Base-by-base conservation (phyloP, 1,140 invertebrate genomes). In the Lycorma delicatula region DNA sequence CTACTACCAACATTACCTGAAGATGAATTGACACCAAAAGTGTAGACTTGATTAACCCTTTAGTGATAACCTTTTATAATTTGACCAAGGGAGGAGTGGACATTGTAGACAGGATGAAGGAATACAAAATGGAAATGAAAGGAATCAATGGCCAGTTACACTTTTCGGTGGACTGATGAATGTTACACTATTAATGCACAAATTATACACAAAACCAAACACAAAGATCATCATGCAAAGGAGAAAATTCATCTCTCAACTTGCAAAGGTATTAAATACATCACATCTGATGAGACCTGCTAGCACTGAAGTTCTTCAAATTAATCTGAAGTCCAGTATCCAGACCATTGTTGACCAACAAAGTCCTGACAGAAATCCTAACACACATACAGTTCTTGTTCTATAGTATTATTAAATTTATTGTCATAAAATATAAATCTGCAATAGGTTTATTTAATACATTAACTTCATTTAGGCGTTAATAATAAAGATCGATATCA, bases 61-160 rank as follows among this genome's bases (percentile, higher is more conserved):
- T 62, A 20, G 51, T 67, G 20, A 64, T 66, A 29, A 61, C 59
- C n/a, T 62, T 62, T 49, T 62, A 65, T 53, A 67, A 64, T 49
- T 58, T 28, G 16, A 66, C 63, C 26, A 65, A 66, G 60, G 57
- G 57, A 31, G 54, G 61, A 28, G 55, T 59, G 27, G 50, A 63
- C 56, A 38, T 58, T 25, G 62, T 60, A 13, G 56, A 64, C 51
- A 53, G 70, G 52, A 54, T 69, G 54, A 63, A 59, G 52, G 56
- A 59, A 3, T 44, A 51, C n/a, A n/a, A 20, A 49, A 56, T 26
- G 28, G 46, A 28, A 38, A 67, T 48, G 62, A 22, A 9, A 66
- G 48, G 6, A 47, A 51, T 16, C 50, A 67, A 26, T 70, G 67
- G 69, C 69, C 71, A 44, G 18, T 70, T 28, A 52, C 46, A 12